Conservation (phyloP, 2,888 invertebrate species). For the Dolichopus griseipennis region DNA sequence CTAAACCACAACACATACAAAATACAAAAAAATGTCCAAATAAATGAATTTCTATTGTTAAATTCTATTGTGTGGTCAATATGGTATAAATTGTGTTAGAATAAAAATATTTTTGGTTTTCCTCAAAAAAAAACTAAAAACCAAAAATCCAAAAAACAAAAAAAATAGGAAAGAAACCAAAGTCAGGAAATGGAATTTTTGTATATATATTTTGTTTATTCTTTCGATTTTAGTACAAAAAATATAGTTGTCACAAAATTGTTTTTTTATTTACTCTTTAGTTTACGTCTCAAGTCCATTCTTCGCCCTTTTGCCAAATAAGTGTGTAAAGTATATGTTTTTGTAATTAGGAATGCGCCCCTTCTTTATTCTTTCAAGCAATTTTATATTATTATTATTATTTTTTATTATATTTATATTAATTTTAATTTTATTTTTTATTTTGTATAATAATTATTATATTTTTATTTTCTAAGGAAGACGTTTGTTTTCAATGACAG, state of each 20-base stretch:
- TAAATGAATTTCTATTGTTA: background rate
- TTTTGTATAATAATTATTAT: background rate
- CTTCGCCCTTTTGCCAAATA: too few species aligned
- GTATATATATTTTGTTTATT: too few species aligned
- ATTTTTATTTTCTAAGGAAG: background rate
- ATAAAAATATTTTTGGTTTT: background rate
- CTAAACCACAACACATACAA: too few species aligned
- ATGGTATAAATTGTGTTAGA: background rate
- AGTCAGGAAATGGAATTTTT: background rate
- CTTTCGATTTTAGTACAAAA: background rate
- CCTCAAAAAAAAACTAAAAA: background rate
- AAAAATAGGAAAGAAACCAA: background rate
- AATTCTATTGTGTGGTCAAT: slow-evolving; percentile 1
- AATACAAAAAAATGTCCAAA: too few species aligned
- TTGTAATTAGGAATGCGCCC: too few species aligned
- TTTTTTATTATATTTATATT: background rate
- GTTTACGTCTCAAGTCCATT: too few species aligned
- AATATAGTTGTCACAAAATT: background rate
- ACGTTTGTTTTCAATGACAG: background rate
- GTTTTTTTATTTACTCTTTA: background rate
- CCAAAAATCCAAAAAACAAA: background rate
- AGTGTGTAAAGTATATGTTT: too few species aligned
- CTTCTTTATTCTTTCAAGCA: background rate
- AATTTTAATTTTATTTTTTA: background rate
- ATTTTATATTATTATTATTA: too few species aligned